Evolutionary conservation across 2,797 vertebrate genomes (phyloP), one percentile per base, ranked within the genome.

Genomic region (Anniella stebbinsi): DNA sequence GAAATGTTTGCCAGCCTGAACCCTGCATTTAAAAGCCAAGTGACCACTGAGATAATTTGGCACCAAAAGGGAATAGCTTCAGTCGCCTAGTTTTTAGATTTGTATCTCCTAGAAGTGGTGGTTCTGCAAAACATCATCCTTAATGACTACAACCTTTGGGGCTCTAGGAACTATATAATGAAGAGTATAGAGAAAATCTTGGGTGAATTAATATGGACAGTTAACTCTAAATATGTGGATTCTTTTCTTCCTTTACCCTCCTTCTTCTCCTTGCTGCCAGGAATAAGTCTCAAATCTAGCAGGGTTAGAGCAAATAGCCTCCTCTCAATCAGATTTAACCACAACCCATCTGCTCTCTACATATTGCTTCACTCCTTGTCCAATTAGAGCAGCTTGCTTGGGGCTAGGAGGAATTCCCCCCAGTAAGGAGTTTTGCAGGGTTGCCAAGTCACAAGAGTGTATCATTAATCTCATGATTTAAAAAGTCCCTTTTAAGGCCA

Each of bases 341-440:
- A 96, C 92, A 89, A 95, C 89, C 97, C 97, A 97, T 97, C 97
- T 97, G 97, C 96, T 95, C 93, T 96, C 96, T 97, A 94, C 89
- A 80, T 95, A 96, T 96, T 94, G 94, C 6, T 94, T 94, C 0
- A 69, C 93, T 96, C 93, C 93, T 96, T 13, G 0, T 92, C 93
- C 97, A 97, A 96, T 96, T 96, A 97, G 96, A 96, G 92, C 92
- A 95, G 93, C 94, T 95, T 88, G 75, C 75, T 94, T 88, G 73
- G 90, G 86, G 77, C 69, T 73, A 95, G 54, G 0, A 0, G 92
- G 92, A 87, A 76, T 94, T 84, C 51, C 80, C 36, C 87, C 91
- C 85, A 92, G 81, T 82, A 94, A 77, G 73, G 63, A 33, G 60
- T 84, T 87, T 83, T 87, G 38, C 73, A 77, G 23, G 38, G 36